Percentiles rank a stretch among this genome's conserved stretches.
These are phyloP conservation scores for Trachemys scripta DNA, from an alignment of 2,113 vertebrate species.

Conservation along the genomic window DNA sequence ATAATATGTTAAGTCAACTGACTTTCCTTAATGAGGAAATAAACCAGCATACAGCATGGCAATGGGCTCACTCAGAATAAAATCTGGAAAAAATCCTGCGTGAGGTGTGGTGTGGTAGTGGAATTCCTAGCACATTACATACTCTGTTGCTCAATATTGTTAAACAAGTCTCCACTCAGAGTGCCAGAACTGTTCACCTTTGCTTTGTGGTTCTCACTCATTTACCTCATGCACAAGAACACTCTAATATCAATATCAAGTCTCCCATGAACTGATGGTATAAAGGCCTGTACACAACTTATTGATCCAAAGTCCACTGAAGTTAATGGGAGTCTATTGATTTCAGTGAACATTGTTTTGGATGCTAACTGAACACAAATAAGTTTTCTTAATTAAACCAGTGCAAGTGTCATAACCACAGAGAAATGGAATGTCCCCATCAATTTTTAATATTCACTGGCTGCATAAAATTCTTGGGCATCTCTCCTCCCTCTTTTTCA, in stretches of 20 bases:
- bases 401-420: background rate
- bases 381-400: background rate
- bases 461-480: background rate
- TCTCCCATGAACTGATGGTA: background rate
- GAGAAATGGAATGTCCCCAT: background rate
- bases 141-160: background rate
- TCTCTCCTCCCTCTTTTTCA: background rate
- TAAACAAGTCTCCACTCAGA: background rate
- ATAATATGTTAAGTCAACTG: background rate
- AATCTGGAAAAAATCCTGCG: background rate
- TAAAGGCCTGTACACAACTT: accelerated
- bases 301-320: background rate
- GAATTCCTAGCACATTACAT: background rate
- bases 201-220: background rate
- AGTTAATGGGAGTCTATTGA: background rate
- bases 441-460: background rate
- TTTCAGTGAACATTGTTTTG: background rate
- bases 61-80: background rate
- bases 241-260: background rate
- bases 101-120: accelerated
- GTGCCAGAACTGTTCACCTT: background rate
- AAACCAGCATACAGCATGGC: background rate
- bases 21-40: background rate
- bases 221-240: background rate
- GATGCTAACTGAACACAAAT: background rate